Base-by-base conservation (phyloP, 2,888 invertebrate genomes). In the Leptura quadrifasciata region DNA sequence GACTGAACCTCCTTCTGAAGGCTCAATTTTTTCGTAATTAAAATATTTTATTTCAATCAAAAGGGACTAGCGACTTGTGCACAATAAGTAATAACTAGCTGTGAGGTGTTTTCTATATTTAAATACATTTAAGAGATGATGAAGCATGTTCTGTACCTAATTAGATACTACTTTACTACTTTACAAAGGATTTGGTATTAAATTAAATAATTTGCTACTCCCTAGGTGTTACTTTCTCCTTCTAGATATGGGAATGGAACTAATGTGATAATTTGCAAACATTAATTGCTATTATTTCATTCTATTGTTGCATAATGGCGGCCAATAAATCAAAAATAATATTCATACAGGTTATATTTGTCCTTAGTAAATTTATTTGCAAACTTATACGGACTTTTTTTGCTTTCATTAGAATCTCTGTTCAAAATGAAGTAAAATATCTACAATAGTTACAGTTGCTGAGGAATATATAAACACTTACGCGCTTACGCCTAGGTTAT, bases 1-100 rank as follows among this genome's bases (percentile, higher is more conserved):
- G 47, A n/a, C 17, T n/a, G 31, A 27, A 9, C 27, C 12, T 61
- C 61, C 5, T 21, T 20, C 20, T 57, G 57, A 21, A 18, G 57
- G 21, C 20, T 18, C 18, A 21, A 57, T 57, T 57, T 57, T 57
- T 57, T 57, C 57, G 57, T 10, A 57, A 57, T 57, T 57, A 57
- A 57, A 57, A 21, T 21, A 57, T 57, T 57, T 21, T 21, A 20
- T 57, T 21, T 21, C 57, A 57, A 18, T 57, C 57, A 57, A 20
- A 15, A 6, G 20, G 20, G 20, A 18, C 2, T 57, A 3, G 20
- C 12, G 10, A 52, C 15, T 52, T 52, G 52, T 15, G 57, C 21
- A 57, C n/a, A 47, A 5, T n/a, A 47, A n/a, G 47, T 47, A 47
- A 15, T 47, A 47, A 47, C 39, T 15, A 12, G 15, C 39, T 39